These are phyloP conservation scores for Bhutanitis thaidina DNA, from an alignment of 2,888 invertebrate species.

Conservation along the genomic window DNA sequence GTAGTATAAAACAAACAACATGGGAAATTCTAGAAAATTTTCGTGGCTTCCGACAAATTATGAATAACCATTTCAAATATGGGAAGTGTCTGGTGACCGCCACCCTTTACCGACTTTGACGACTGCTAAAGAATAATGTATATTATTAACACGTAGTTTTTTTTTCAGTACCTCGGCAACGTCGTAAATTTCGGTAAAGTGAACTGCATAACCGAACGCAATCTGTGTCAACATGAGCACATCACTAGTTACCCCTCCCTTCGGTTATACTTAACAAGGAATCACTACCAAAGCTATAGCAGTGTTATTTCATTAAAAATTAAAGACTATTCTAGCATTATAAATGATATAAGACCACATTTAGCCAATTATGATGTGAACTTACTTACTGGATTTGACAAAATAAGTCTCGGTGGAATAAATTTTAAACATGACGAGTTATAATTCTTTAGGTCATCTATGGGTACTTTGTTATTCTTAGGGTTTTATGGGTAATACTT, in stretches of 20 bases:
- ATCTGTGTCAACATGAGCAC: conserved; percentile 62
- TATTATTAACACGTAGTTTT: background rate
- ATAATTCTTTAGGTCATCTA: conserved; percentile 25
- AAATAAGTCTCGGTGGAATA: conserved; percentile 29
- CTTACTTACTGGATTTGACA: conserved; percentile 36
- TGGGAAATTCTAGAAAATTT: too few species aligned
- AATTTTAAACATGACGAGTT: conserved; percentile 58
- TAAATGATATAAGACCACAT: conserved; percentile 48
- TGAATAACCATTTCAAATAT: too few species aligned
- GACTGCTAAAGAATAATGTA: too few species aligned
- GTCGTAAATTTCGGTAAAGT: conserved; percentile 63
- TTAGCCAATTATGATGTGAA: conserved; percentile 42
- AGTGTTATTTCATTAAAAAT: conserved; percentile 46
- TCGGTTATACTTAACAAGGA: conserved; percentile 51
- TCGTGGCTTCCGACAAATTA: too few species aligned
- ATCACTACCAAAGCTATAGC: conserved; percentile 40
- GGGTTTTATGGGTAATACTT: too few species aligned
- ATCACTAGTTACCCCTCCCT: conserved; percentile 62
- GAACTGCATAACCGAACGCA: conserved; percentile 61
- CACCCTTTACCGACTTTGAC: too few species aligned
- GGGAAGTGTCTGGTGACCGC: too few species aligned
- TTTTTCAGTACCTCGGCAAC: conserved; percentile 52
- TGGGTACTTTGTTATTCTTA: too few species aligned
- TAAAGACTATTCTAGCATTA: conserved; percentile 37
- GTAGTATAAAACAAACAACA: too few species aligned